phyloP scores from a whole-genome alignment of 2,797 vertebrate genomes.

The Microcaecilia unicolor region DNA sequence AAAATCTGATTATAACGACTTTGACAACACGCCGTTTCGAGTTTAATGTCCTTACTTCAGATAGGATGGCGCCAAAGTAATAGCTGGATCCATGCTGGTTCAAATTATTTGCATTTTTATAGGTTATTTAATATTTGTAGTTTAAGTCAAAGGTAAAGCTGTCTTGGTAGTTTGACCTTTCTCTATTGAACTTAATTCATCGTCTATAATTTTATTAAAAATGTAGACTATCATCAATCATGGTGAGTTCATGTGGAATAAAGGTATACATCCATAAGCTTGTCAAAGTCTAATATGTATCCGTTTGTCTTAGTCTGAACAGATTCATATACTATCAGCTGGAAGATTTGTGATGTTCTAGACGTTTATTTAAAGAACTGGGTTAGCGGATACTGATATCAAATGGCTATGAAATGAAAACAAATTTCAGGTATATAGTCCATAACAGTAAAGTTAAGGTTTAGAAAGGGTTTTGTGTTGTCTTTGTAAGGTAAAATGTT shows the following conservation, averaged over 20 bases:
- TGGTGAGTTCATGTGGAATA: slow-evolving; percentile 14
- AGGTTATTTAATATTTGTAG: slow-evolving; percentile 20
- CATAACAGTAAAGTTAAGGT: too few relatives aligned
- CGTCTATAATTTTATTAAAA: slow-evolving; percentile 25
- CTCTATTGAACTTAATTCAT: slow-evolving; percentile 26
- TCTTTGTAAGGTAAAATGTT: too few relatives aligned
- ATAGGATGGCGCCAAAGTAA: slow-evolving; percentile 22
- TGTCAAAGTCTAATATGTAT: slow-evolving; percentile 11
- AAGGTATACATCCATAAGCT: slow-evolving; percentile 14
- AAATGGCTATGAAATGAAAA: too few relatives aligned
- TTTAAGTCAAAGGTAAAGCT: slow-evolving; percentile 23
- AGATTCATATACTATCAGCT: slow-evolving; percentile 3
- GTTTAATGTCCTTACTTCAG: slow-evolving; percentile 35
- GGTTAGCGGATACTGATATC: too few relatives aligned
- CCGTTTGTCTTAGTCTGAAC: background rate
- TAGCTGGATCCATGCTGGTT: slow-evolving; percentile 3
- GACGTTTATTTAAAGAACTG: too few relatives aligned
- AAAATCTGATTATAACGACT: slow-evolving; percentile 39
- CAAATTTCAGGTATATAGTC: too few relatives aligned
- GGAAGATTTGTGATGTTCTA: too few relatives aligned
- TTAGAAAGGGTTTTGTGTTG: too few relatives aligned
- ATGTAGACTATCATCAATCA: slow-evolving; percentile 22
- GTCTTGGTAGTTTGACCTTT: slow-evolving; percentile 21
- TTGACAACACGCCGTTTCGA: slow-evolving; percentile 17
- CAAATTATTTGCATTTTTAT: slow-evolving; percentile 6